Evolutionary conservation across 2,113 vertebrate species (phyloP).

Genomic region (Erpornis zantholeuca): DNA sequence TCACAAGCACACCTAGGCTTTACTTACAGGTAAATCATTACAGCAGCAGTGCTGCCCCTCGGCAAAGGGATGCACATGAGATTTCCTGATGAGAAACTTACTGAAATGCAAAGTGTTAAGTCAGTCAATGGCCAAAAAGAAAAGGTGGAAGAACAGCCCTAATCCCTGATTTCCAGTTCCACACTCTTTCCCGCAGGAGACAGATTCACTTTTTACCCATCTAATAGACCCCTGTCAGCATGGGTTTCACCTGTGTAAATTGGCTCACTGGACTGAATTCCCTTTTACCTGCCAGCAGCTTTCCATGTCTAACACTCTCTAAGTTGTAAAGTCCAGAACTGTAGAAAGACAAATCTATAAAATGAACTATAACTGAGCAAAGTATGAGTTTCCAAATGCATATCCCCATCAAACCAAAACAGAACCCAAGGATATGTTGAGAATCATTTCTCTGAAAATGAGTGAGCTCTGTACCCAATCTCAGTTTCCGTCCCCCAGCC

Average conservation of each 20-base stretch:
- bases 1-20: background rate
- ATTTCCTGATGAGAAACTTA: background rate
- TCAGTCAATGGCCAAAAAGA: background rate
- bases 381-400: background rate
- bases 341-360: background rate
- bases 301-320: background rate
- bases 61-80: rapidly evolving
- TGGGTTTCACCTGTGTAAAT: background rate
- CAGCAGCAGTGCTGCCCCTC: background rate
- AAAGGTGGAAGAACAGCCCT: background rate
- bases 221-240: background rate
- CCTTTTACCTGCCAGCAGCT: background rate
- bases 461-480: background rate
- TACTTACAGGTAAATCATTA: background rate
- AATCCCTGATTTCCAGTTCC: background rate
- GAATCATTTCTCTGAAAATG: background rate
- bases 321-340: background rate
- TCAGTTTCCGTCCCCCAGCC: background rate
- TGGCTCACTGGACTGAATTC: background rate
- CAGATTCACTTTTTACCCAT: background rate
- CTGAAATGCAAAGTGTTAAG: background rate
- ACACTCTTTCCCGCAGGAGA: background rate
- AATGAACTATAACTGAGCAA: background rate
- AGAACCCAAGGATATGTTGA: background rate
- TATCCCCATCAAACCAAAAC: background rate